A percentile compares a stretch with the other conserved stretches of the same genome.
Conservation (phyloP, 2,888 invertebrate genomes). For the Diarsia mendica region DNA sequence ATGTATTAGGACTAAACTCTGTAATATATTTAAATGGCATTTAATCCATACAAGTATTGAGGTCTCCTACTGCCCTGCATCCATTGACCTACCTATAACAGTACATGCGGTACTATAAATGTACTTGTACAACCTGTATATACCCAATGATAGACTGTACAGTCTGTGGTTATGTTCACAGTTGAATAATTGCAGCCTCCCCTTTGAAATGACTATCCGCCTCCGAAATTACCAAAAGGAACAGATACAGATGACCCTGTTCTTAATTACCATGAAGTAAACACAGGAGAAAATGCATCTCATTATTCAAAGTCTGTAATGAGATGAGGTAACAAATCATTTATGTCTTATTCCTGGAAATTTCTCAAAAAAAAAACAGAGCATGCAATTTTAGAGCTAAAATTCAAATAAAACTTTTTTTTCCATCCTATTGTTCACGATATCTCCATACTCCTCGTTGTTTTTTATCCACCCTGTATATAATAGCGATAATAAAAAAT, state of each 20-base stretch:
- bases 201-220: background rate
- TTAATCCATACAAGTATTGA: background rate
- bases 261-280: slow-evolving; percentile 16
- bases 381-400: background rate
- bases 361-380: background rate
- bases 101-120: background rate
- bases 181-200: slow-evolving; percentile 17
- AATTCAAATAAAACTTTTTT: background rate
- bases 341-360: background rate
- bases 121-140: background rate
- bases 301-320: slow-evolving; percentile 9
- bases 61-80: background rate
- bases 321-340: background rate
- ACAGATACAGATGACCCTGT: slow-evolving; percentile 20
- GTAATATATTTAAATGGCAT: background rate
- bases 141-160: background rate
- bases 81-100: background rate
- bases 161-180: background rate
- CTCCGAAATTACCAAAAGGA: slow-evolving; percentile 6
- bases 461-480: background rate
- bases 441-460: background rate
- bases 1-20: background rate
- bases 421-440: background rate
- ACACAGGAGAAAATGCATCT: slow-evolving; percentile 16
- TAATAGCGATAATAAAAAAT: background rate